Evolutionary conservation across 2,888 invertebrate genomes (phyloP).

Genomic region (Himalopsyche kuldschensis): DNA sequence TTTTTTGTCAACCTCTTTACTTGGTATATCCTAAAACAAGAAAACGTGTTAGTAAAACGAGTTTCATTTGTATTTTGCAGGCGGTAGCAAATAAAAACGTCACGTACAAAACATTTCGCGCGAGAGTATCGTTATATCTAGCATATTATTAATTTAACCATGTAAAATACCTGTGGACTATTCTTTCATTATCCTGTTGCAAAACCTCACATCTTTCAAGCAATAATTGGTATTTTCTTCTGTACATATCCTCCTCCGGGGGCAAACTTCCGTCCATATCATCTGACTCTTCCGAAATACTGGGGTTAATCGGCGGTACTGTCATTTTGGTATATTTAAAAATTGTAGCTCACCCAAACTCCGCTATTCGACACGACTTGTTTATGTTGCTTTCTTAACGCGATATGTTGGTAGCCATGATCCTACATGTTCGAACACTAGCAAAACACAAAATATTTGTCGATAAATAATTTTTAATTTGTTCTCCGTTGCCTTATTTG

Average conservation of each 20-base stretch:
- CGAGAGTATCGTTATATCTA: not conserved
- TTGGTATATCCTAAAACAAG: conserved; percentile 65
- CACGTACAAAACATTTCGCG: not conserved
- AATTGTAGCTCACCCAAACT: conserved; percentile 41
- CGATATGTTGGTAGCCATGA: conserved; percentile 16
- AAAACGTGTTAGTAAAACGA: not conserved
- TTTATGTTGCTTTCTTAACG: conserved; percentile 2
- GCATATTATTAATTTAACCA: not conserved
- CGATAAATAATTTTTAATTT: not conserved
- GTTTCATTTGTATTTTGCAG: not conserved
- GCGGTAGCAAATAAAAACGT: not conserved
- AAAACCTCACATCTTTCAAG: conserved; percentile 74
- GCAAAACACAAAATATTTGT: not conserved
- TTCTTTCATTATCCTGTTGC: conserved; percentile 76
- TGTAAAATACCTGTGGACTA: conserved; percentile 62
- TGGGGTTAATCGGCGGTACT: conserved; percentile 59
- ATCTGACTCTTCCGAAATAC: conserved; percentile 53
- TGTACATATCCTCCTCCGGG: conserved; percentile 68
- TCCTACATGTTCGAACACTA: not conserved
- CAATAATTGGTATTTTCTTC: conserved; percentile 72
- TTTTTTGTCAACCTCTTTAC: conserved; percentile 70
- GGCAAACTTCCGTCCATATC: conserved; percentile 40
- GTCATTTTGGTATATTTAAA: conserved; percentile 62
- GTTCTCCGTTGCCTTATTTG: not conserved
- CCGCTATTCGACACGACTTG: conserved; percentile 6